Evolutionary conservation across 2,797 vertebrate genomes (phyloP).

Genomic region (Acropternis orthonyx): DNA sequence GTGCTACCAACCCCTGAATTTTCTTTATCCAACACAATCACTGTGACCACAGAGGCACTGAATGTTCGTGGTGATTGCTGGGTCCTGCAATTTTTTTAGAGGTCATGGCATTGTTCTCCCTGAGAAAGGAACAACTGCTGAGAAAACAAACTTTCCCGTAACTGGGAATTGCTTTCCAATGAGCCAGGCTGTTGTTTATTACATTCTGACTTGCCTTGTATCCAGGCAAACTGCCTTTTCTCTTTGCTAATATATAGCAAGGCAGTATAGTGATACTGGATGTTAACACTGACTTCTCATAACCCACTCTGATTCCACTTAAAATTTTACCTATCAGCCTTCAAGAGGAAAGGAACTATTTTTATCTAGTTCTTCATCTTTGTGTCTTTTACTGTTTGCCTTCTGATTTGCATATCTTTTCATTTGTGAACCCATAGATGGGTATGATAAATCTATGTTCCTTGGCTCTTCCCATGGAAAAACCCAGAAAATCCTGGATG

Average conservation of each 20-base stretch:
- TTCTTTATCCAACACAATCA: background rate
- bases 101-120: background rate
- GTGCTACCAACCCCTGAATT: background rate
- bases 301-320: background rate
- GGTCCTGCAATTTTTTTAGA: background rate
- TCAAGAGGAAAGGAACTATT: background rate
- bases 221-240: background rate
- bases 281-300: background rate
- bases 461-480: background rate
- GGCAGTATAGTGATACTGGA: background rate
- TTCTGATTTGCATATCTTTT: background rate
- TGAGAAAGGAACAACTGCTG: background rate
- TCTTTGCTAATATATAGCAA: background rate
- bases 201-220: background rate
- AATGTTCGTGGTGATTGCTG: background rate
- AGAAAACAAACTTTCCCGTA: slow-evolving; percentile 16
- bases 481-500: background rate
- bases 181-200: background rate
- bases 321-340: background rate
- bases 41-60: background rate
- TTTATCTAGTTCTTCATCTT: background rate
- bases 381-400: background rate
- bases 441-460: background rate
- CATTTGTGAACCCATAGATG: background rate
- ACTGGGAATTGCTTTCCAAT: background rate